phyloP scores from a whole-genome alignment of 2,113 vertebrate species.

The Onychorhynchus coronatus region DNA sequence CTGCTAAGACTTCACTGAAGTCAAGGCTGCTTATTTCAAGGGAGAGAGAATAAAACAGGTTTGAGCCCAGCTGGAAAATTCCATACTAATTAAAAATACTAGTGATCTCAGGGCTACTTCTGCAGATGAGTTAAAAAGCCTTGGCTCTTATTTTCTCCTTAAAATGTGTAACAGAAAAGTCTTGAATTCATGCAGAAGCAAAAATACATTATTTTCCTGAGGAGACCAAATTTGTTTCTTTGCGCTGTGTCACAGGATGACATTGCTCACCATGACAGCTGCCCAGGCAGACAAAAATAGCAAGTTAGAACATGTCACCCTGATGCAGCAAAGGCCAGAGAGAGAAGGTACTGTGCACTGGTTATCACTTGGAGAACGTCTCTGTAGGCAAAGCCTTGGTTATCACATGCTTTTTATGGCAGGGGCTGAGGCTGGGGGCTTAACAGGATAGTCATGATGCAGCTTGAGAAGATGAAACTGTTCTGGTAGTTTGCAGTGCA shows the following conservation, averaged over 20 bases:
- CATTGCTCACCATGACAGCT: background rate
- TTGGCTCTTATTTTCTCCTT: background rate
- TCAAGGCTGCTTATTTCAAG: background rate
- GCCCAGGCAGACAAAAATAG: background rate
- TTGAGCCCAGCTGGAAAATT: background rate
- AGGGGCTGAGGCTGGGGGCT: background rate
- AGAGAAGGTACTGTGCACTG: background rate
- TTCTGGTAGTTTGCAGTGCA: fast-evolving
- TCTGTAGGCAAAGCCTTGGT: background rate
- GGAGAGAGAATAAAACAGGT: background rate
- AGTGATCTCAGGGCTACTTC: background rate
- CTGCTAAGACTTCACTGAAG: background rate
- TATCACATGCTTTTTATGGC: background rate
- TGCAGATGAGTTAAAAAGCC: background rate
- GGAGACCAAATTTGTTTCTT: background rate
- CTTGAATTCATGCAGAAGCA: background rate
- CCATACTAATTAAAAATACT: background rate
- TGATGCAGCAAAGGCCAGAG: background rate
- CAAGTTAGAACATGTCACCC: background rate
- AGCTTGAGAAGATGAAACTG: background rate
- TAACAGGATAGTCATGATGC: fast-evolving
- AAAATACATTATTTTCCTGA: background rate
- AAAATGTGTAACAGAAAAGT: background rate
- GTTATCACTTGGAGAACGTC: background rate
- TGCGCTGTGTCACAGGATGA: background rate